Base-by-base conservation (phyloP, 1,140 invertebrate species). In the Daktulosphaira vitifoliae region DNA sequence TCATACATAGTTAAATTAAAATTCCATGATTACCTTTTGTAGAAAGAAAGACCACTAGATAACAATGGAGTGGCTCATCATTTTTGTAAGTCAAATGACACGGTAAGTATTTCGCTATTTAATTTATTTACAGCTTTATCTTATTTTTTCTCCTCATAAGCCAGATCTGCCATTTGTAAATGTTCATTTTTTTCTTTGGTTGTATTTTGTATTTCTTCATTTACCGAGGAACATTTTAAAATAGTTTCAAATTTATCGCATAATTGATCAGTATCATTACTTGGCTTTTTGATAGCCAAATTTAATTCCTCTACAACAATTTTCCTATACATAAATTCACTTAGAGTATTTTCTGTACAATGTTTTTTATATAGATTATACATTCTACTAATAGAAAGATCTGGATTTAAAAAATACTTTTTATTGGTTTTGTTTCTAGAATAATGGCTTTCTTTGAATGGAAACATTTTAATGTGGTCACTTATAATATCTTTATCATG, bases 1-100 rank as follows among this genome's bases (percentile, higher is more conserved):
- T 72, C 72, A 65, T 73, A 68, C 7, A 76, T 66, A 18, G 73
- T 74, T 26, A 76, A 68, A 65, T 76, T 76, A 51, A 69, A 76
- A 9, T 70, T 75, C 72, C 75, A 76, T 29, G 76, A 53, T 65
- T 70, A 71, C 20, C 72, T 49, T 67, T 72, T 71, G 65, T 76
- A 76, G 69, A 72, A 74, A 15, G 71, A 66, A 8, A 73, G 52
- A 8, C 68, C 71, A 44, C 69, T 71, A 46, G 65, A 54, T 4
- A 75, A 66, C 15, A 53, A 56, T 5, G 71, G 71, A 9, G 74
- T 76, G 18, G 71, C 70, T 3, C 53, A 46, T 68, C 71, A 74
- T 56, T 76, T 72, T 68, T 74, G 73, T 8, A 75, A 66, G 68
- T 74, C 72, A 68, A 74, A 74, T 29, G 67, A 51, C 68, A 65